Base-by-base conservation (phyloP, 2,888 invertebrate species). In the Drosophila quasianomalipes region DNA sequence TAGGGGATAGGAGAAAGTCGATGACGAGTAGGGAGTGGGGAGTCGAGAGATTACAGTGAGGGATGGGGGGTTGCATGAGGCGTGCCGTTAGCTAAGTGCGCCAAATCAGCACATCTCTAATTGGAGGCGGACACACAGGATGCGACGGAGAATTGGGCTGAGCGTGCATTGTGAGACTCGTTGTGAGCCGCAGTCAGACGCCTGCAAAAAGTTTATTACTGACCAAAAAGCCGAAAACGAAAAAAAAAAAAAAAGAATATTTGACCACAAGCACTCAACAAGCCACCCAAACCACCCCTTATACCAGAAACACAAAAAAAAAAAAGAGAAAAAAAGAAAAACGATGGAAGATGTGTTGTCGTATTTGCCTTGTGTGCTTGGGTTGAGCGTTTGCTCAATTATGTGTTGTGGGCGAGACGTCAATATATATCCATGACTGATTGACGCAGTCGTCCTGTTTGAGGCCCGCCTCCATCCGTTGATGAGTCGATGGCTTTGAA, bases 61-160 rank as follows among this genome's bases (percentile, higher is more conserved):
- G 41, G 12, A 1, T 5, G 12, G 61, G 58, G 61, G 28, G 68
- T 70, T 71, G 61, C 69, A 65, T 68, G 73, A 82, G 79, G 82
- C 86, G 79, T 84, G 87, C 76, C 85, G 64, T 72, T 71, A 64
- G 79, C 89, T 81, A 86, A 89, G 86, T 86, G 81, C 85, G 89
- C 85, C 89, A 86, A 86, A 86, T 86, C 86, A 86, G 89, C 86
- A 86, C 71, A 79, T 79, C 87, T 79, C 86, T 86, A 86, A 86
- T 86, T 89, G 89, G 85, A 86, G 81, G 74, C 83, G 79, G 76
- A 64, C 70, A 71, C 58, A 62, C 68, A 31, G 49, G 47, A 68
- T 52, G 44, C 41, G 49, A 59, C 14, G 41, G 22, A 37, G 55
- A 14, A 39, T 37, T 37, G n/a, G 59, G 35, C 52, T 53, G 51